These are phyloP conservation scores for Orthonyx spaldingii DNA, from an alignment of 2,113 vertebrate species.

Conservation along the genomic window DNA sequence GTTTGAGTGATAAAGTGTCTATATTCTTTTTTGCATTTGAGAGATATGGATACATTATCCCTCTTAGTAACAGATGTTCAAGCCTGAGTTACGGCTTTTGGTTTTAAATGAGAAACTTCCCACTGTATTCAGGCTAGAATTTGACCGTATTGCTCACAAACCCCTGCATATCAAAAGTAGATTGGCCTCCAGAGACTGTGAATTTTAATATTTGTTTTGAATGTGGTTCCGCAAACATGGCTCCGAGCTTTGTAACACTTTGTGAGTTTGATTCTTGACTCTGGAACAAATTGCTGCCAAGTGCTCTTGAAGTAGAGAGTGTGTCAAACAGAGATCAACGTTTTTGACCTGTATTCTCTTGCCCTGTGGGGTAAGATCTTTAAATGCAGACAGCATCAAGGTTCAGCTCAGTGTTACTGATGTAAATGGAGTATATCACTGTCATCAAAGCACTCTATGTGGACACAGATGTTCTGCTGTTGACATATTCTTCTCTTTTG, in stretches of 20 bases:
- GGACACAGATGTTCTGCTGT: slow-evolving; percentile 54
- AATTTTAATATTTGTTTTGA: slow-evolving; percentile 51
- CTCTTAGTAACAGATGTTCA: background rate
- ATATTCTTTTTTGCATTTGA: background rate
- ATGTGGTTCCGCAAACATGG: background rate
- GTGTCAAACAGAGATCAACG: slow-evolving; percentile 44
- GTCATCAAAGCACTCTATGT: slow-evolving; percentile 31
- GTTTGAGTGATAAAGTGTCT: background rate
- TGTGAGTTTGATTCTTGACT: slow-evolving; percentile 47
- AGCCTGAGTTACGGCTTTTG: background rate
- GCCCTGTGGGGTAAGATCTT: slow-evolving; percentile 56
- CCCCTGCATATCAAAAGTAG: background rate
- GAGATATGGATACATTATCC: background rate
- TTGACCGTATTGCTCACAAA: background rate
- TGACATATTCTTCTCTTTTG: slow-evolving; percentile 51
- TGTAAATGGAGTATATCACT: slow-evolving; percentile 53
- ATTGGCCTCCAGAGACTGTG: slow-evolving; percentile 4
- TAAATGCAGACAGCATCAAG: slow-evolving; percentile 51
- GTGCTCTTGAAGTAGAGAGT: slow-evolving; percentile 42
- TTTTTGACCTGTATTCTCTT: slow-evolving; percentile 55
- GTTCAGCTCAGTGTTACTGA: slow-evolving; percentile 40
- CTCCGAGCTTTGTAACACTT: background rate
- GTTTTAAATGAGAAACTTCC: background rate
- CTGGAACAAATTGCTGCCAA: slow-evolving; percentile 48
- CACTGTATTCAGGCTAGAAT: background rate